phyloP scores from a whole-genome alignment of 2,888 invertebrate genomes.

The Lobophora halterata region DNA sequence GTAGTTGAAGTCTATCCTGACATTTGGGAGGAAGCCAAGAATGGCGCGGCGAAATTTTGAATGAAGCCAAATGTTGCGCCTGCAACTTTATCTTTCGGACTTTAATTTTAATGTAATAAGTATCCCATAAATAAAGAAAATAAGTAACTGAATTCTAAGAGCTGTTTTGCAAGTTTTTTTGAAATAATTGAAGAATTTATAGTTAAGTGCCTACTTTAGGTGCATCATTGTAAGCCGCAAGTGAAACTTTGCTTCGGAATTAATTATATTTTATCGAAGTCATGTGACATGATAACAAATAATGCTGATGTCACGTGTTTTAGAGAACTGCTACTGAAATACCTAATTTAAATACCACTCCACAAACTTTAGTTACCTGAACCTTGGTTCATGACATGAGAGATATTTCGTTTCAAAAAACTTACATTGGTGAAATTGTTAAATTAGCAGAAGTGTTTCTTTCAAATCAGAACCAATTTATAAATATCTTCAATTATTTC shows the following conservation, averaged over 20 bases:
- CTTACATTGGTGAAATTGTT: too few relatives aligned
- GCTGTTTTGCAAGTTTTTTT: constrained; percentile 17
- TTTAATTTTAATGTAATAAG: background rate
- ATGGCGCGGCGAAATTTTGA: constrained; percentile 20
- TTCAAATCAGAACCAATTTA: too few relatives aligned
- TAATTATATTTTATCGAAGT: background rate
- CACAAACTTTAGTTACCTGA: too few relatives aligned
- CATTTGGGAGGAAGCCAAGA: constrained; percentile 22
- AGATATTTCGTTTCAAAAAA: too few relatives aligned
- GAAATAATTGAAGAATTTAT: constrained; percentile 34
- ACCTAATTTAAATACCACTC: too few relatives aligned
- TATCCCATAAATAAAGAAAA: constrained; percentile 5
- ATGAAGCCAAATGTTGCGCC: constrained; percentile 8
- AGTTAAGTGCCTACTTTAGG: too few relatives aligned
- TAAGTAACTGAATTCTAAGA: constrained; percentile 16
- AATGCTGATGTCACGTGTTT: constrained; percentile 1
- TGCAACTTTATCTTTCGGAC: background rate
- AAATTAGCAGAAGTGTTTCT: too few relatives aligned
- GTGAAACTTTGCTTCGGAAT: too few relatives aligned
- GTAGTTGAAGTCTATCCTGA: constrained; percentile 40
- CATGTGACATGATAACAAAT: background rate
- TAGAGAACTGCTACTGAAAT: too few relatives aligned
- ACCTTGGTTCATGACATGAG: too few relatives aligned
- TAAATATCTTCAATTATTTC: constrained; percentile 18
- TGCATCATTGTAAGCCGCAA: too few relatives aligned